Conservation (phyloP, 2,113 vertebrate genomes). For the Ovis aries region ARS-UI_Ramb_v3.0 NC_056074.1:31024001-31024500, state of each 20-base stretch:
- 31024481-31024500: neutral
- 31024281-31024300: neutral
- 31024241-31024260: neutral
- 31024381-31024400: neutral
- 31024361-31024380: neutral
- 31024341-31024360: neutral
- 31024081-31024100: neutral
- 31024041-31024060: neutral
- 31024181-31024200: neutral
- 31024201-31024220: neutral
- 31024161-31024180: neutral
- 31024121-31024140: neutral
- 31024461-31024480: neutral
- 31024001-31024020: neutral
- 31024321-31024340: neutral
- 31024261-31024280: neutral
- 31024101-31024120: neutral
- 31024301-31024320: neutral
- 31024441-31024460: neutral
- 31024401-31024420: neutral
- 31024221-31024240: neutral
- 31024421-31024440: neutral
- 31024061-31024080: neutral
- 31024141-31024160: rapidly evolving
- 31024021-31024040: neutral